Evolutionary conservation across 1,140 invertebrate species (phyloP).

Genomic region (Bradynema listronoti): DNA sequence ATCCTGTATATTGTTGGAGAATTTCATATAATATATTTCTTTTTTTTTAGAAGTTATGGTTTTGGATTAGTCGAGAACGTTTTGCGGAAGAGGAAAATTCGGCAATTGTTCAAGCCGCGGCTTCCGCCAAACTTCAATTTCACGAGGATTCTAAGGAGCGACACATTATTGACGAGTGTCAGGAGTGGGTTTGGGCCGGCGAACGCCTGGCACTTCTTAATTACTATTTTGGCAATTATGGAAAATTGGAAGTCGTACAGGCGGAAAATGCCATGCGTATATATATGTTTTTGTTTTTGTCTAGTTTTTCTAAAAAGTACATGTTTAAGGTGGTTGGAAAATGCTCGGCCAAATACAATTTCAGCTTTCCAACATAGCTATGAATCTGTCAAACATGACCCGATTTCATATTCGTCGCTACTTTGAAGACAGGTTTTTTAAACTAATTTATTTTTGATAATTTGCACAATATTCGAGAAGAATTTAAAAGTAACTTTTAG

Average conservation of each 20-base stretch:
- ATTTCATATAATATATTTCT: constrained; percentile 1
- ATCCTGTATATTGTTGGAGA: background rate
- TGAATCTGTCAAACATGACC: constrained; percentile 18
- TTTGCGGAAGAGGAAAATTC: constrained; percentile 18
- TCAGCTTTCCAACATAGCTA: too few relatives aligned
- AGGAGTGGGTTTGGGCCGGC: constrained; percentile 27
- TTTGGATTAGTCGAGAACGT: constrained; percentile 17
- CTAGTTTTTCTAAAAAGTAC: too few relatives aligned
- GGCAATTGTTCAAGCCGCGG: too few relatives aligned
- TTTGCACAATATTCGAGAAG: too few relatives aligned
- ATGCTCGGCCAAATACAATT: too few relatives aligned
- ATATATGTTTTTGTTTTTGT: too few relatives aligned
- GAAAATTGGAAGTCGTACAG: background rate
- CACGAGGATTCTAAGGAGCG: constrained; percentile 1
- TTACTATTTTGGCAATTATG: constrained; percentile 17
- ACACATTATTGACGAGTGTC: constrained; percentile 16
- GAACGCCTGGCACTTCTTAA: constrained; percentile 20
- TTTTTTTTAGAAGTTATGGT: constrained; percentile 27
- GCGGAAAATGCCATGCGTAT: too few relatives aligned
- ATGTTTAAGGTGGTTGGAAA: too few relatives aligned
- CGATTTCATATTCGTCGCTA: constrained; percentile 34
- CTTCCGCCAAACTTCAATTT: constrained; percentile 5
- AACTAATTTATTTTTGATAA: too few relatives aligned
- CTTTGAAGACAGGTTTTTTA: constrained; percentile 30
- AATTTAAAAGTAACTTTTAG: constrained; percentile 3